These are phyloP conservation scores for Phalera bucephala DNA, from an alignment of 2,888 invertebrate species.

Conservation along the genomic window DNA sequence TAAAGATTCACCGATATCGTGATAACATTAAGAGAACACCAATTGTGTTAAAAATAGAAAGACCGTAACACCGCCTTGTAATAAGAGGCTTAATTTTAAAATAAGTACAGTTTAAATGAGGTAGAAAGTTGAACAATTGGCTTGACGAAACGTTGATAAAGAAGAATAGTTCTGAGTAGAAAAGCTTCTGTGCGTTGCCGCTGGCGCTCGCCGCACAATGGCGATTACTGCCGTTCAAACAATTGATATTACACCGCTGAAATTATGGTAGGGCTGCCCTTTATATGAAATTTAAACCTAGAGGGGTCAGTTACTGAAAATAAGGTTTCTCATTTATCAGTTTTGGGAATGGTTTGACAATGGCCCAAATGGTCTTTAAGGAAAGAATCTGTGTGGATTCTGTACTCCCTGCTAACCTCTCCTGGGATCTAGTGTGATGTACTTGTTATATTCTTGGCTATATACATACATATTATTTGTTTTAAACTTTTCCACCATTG, in stretches of 20 bases:
- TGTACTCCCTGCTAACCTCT: too few relatives aligned
- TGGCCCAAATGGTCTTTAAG: too few relatives aligned
- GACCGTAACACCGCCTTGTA: slow-evolving; percentile 22
- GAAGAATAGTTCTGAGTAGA: slow-evolving; percentile 49
- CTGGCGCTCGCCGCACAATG: slow-evolving; percentile 64
- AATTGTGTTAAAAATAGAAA: slow-evolving; percentile 46
- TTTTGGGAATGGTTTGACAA: too few relatives aligned
- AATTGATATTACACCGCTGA: slow-evolving; percentile 52
- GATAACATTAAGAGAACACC: slow-evolving; percentile 50
- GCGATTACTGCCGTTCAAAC: slow-evolving; percentile 63
- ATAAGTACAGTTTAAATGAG: slow-evolving; percentile 19
- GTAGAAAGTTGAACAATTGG: slow-evolving; percentile 33
- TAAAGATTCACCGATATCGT: slow-evolving; percentile 59
- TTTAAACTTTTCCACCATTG: too few relatives aligned
- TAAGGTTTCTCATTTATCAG: too few relatives aligned
- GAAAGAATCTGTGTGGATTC: too few relatives aligned
- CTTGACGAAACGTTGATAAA: slow-evolving; percentile 37
- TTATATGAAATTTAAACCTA: too few relatives aligned
- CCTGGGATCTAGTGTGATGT: too few relatives aligned
- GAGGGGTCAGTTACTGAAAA: too few relatives aligned
- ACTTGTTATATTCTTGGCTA: too few relatives aligned
- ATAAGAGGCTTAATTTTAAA: slow-evolving; percentile 17
- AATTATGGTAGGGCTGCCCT: neutral
- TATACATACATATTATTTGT: too few relatives aligned
- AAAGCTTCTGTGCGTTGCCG: slow-evolving; percentile 58